These are phyloP conservation scores for Cyprinus carpio DNA, from an alignment of 2,113 vertebrate species.

Conservation along the genomic window DNA sequence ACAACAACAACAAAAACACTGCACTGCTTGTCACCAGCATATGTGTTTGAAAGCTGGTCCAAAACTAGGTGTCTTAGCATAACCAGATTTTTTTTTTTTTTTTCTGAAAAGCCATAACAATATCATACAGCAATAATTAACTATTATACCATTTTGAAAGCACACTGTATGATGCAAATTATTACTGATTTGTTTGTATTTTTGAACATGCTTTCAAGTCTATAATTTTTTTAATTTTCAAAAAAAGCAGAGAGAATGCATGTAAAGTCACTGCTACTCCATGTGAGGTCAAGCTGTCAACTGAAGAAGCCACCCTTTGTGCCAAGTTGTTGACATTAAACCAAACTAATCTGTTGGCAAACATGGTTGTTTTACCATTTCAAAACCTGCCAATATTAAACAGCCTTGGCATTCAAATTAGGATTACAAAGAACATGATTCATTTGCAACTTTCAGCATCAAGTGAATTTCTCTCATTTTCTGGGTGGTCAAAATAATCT, in stretches of 20 bases:
- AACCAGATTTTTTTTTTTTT: neutral
- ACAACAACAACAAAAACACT: neutral
- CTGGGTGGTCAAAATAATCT: conserved; percentile 26
- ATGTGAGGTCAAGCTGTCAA: conserved; percentile 53
- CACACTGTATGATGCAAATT: neutral
- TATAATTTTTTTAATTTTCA: neutral
- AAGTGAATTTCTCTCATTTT: conserved; percentile 45
- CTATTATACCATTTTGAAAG: neutral
- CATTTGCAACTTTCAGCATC: conserved; percentile 71
- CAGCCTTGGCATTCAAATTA: conserved; percentile 26
- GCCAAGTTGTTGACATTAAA: conserved; percentile 77
- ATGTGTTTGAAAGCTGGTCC: neutral
- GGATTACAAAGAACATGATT: conserved; percentile 56
- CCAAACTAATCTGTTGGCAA: conserved; percentile 77
- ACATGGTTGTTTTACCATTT: conserved; percentile 66
- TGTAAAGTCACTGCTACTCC: conserved; percentile 26
- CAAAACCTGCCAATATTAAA: conserved; percentile 60
- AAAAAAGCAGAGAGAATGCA: neutral
- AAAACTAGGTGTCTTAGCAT: neutral
- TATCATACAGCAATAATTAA: neutral
- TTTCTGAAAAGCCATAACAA: neutral
- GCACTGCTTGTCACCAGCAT: neutral
- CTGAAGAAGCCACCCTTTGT: conserved; percentile 64
- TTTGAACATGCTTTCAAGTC: neutral
- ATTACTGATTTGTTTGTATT: neutral